These are phyloP conservation scores for Notodonta dromedarius DNA, from an alignment of 2,888 invertebrate genomes.

Conservation along the genomic window DNA sequence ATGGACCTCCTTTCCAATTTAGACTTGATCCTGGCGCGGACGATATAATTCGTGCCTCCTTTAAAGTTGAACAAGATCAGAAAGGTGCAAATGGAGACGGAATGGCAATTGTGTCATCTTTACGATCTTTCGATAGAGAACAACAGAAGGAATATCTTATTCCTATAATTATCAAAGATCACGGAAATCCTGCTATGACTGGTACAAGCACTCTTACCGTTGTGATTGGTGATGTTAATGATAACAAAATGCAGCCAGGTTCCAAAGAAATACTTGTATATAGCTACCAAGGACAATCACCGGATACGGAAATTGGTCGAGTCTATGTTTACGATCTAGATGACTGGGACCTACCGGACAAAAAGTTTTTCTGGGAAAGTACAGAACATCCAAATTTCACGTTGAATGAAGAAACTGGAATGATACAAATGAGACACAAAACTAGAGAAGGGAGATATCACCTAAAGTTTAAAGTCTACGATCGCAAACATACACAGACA, in stretches of 20 bases:
- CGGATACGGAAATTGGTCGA: constrained; percentile 95
- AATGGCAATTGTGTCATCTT: constrained; percentile 98
- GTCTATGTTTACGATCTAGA: constrained; percentile 99
- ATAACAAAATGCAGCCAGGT: constrained; percentile 99
- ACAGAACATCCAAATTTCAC: constrained; percentile 94
- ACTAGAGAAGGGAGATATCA: constrained; percentile 95
- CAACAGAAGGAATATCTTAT: constrained; percentile 98
- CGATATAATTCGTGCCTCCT: constrained; percentile 96
- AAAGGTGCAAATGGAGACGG: constrained; percentile 99
- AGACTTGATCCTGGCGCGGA: constrained; percentile 96
- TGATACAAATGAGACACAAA: constrained; percentile 97
- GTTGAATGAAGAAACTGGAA: constrained; percentile 95
- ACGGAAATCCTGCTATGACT: constrained; percentile 97
- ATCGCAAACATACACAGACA: constrained; percentile 96
- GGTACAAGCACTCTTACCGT: constrained; percentile 98
- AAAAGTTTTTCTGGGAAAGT: constrained; percentile 97
- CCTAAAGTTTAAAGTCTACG: constrained; percentile 94
- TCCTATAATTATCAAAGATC: constrained; percentile 98
- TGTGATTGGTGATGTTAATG: constrained; percentile 98
- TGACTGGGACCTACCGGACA: constrained; percentile 99
- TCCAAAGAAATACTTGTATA: constrained; percentile 98
- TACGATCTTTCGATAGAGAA: constrained; percentile 97
- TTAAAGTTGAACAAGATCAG: constrained; percentile 98
- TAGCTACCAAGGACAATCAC: constrained; percentile 96
- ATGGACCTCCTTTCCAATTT: constrained; percentile 98